phyloP scores from a whole-genome alignment of 2,888 invertebrate species.

The Merodon equestris region DNA sequence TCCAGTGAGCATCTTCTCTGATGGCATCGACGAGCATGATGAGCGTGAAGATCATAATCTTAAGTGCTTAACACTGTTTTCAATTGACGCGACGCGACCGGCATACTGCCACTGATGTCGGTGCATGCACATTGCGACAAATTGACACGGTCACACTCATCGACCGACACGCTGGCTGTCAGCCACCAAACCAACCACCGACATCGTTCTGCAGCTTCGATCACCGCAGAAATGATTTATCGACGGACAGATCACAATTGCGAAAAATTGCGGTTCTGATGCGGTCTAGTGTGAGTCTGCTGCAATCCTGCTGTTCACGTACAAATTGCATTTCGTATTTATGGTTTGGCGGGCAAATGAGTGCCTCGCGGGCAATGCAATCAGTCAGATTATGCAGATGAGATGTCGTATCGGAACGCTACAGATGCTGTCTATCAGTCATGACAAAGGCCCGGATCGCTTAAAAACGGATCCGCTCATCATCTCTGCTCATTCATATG shows the following conservation, averaged over 20 bases:
- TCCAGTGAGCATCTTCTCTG: constrained; percentile 44
- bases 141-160: constrained; percentile 60
- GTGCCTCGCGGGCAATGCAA: constrained; percentile 26
- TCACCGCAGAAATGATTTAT: constrained; percentile 51
- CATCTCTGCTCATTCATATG: constrained; percentile 15
- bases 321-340: constrained; percentile 44
- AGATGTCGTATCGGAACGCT: constrained; percentile 35
- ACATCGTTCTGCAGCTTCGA: constrained; percentile 14
- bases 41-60: constrained; percentile 60
- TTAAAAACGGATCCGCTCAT: not conserved
- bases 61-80: constrained; percentile 67
- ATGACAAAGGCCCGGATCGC: constrained; percentile 9
- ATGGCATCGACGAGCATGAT: constrained; percentile 25
- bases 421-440: constrained; percentile 20
- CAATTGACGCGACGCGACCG: constrained; percentile 64
- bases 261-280: constrained; percentile 48
- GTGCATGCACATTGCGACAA: constrained; percentile 24
- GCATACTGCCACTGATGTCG: constrained; percentile 29
- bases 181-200: not conserved
- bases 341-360: constrained; percentile 11
- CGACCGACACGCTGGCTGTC: constrained; percentile 18
- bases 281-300: not conserved
- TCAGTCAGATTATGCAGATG: constrained; percentile 52
- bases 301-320: not conserved
- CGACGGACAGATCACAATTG: constrained; percentile 49